Conservation (phyloP, 2,888 invertebrate species). For the Timema cristinae region DNA sequence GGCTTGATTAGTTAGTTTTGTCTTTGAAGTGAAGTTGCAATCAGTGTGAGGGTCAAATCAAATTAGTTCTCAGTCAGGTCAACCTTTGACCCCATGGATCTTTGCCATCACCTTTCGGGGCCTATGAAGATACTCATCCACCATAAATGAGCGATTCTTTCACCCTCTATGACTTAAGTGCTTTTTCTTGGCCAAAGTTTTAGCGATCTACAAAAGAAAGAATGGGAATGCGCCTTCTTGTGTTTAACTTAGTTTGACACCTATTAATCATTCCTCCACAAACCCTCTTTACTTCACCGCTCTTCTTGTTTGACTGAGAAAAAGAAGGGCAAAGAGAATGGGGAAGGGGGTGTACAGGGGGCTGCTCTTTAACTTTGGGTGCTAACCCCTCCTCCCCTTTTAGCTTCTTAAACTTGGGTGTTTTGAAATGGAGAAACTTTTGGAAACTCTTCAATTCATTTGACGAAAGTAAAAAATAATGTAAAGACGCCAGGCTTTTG, state of each 20-base stretch:
- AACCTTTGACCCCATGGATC: too few relatives aligned
- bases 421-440: not conserved
- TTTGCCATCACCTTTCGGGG: too few relatives aligned
- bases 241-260: conserved; percentile 32
- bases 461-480: too few relatives aligned
- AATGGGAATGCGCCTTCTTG: conserved; percentile 23
- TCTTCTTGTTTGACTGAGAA: not conserved
- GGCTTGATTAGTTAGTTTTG: too few relatives aligned
- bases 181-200: not conserved
- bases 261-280: conserved; percentile 31
- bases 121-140: too few relatives aligned
- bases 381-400: conserved; percentile 15
- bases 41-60: too few relatives aligned
- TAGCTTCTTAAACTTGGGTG: not conserved
- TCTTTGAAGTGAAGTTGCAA: too few relatives aligned
- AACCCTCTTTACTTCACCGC: conserved; percentile 10
- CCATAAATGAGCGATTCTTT: too few relatives aligned
- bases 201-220: not conserved
- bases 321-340: not conserved
- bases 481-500: too few relatives aligned
- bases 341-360: not conserved
- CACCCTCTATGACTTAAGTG: not conserved
- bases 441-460: too few relatives aligned
- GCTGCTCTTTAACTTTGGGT: conserved; percentile 5
- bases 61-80: too few relatives aligned